Conservation (phyloP, 2,113 vertebrate genomes). For the Elanus axillaris region DNA sequence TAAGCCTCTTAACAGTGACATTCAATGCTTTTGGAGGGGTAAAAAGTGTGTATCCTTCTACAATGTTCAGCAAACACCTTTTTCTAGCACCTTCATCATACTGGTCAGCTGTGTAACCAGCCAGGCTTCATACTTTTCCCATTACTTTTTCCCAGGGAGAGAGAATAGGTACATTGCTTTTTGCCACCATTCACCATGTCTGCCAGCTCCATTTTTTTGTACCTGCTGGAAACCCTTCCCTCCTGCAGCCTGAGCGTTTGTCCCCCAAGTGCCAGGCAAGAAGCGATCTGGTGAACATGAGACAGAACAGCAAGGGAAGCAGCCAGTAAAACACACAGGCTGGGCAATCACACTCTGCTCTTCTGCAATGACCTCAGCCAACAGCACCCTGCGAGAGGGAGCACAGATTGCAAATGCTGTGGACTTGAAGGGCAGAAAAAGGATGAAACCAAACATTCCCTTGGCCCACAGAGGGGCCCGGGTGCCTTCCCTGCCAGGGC, state of each 20-base stretch:
- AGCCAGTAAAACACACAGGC: not conserved
- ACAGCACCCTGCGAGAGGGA: rapidly evolving
- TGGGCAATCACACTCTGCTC: not conserved
- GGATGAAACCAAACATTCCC: not conserved
- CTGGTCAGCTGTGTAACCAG: not conserved
- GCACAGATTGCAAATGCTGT: not conserved
- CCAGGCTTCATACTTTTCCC: not conserved
- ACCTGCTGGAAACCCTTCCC: not conserved
- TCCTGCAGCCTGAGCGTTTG: not conserved
- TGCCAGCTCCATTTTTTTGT: not conserved
- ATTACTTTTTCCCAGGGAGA: not conserved
- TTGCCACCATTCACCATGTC: not conserved
- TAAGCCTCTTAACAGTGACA: not conserved
- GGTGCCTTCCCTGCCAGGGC: not conserved
- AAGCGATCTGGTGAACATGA: not conserved
- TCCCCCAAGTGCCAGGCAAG: not conserved
- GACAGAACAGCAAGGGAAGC: not conserved
- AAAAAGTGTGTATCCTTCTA: not conserved
- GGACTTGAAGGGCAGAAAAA: not conserved
- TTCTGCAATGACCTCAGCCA: not conserved
- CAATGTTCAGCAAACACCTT: not conserved
- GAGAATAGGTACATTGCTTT: not conserved
- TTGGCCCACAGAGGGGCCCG: rapidly evolving
- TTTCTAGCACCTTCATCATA: not conserved
- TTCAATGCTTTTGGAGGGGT: not conserved